Conservation (phyloP, 2,113 vertebrate species). For the Prunella himalayana region DNA sequence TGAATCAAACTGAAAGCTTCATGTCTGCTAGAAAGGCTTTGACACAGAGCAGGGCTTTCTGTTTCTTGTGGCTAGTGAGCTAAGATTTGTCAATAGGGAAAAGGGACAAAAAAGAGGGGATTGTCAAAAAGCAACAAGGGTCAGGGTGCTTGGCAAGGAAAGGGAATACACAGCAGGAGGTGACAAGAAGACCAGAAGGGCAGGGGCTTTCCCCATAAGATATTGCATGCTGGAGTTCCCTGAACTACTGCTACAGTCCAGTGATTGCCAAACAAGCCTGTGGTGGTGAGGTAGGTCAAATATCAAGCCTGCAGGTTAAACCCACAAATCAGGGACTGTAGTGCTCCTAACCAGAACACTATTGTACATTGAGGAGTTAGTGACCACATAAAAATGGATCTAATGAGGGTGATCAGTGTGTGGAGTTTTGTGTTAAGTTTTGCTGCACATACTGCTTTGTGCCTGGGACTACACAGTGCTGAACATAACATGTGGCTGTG, state of each 20-base stretch:
- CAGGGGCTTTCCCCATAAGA: fast-evolving
- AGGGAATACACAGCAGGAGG: not conserved
- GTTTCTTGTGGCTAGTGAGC: not conserved
- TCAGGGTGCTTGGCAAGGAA: not conserved
- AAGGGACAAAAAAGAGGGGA: not conserved
- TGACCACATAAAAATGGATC: not conserved
- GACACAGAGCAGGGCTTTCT: not conserved
- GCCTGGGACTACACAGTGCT: not conserved
- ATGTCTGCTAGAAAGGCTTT: not conserved
- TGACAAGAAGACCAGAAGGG: not conserved
- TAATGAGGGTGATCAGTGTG: not conserved
- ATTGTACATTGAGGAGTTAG: not conserved
- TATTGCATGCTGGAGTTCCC: not conserved
- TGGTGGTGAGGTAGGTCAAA: not conserved
- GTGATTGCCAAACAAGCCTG: not conserved
- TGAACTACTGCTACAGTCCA: not conserved
- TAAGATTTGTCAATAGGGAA: not conserved
- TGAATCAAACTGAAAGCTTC: not conserved
- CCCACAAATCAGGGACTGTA: not conserved
- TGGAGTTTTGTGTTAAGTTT: not conserved
- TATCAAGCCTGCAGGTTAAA: not conserved
- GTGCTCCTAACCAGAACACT: not conserved
- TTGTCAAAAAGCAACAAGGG: not conserved
- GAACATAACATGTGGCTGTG: fast-evolving
- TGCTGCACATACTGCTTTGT: not conserved